Evolutionary conservation across 2,888 invertebrate species (phyloP).

Genomic region (Dryobotodes eremita): DNA sequence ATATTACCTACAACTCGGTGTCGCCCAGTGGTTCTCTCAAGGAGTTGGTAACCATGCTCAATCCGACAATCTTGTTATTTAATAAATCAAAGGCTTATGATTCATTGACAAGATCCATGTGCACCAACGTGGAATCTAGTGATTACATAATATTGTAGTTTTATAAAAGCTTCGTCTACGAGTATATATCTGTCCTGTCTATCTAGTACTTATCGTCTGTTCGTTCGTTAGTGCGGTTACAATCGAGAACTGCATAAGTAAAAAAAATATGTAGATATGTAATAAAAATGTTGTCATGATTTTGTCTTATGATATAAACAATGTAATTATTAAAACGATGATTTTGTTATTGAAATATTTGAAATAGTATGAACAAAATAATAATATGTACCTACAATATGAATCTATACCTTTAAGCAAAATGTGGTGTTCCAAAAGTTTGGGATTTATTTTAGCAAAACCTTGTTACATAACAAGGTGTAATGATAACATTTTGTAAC

Average conservation of each 20-base stretch:
- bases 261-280: not conserved
- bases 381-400: not conserved
- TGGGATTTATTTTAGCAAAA: too few relatives aligned
- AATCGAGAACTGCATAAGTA: too few relatives aligned
- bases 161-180: not conserved
- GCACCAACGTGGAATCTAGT: not conserved
- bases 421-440: too few relatives aligned
- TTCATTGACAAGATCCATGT: not conserved
- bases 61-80: not conserved
- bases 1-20: not conserved
- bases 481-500: too few relatives aligned
- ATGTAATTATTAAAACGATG: not conserved
- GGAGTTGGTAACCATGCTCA: not conserved
- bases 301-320: not conserved
- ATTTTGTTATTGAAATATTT: not conserved
- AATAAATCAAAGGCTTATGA: not conserved
- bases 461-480: too few relatives aligned
- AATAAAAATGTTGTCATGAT: not conserved
- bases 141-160: not conserved
- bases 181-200: not conserved
- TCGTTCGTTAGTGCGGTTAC: not conserved
- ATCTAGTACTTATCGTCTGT: not conserved
- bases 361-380: not conserved
- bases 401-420: too few relatives aligned
- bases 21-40: not conserved